phyloP scores from a whole-genome alignment of 1,140 invertebrate species.

The Oppia nitens region DNA sequence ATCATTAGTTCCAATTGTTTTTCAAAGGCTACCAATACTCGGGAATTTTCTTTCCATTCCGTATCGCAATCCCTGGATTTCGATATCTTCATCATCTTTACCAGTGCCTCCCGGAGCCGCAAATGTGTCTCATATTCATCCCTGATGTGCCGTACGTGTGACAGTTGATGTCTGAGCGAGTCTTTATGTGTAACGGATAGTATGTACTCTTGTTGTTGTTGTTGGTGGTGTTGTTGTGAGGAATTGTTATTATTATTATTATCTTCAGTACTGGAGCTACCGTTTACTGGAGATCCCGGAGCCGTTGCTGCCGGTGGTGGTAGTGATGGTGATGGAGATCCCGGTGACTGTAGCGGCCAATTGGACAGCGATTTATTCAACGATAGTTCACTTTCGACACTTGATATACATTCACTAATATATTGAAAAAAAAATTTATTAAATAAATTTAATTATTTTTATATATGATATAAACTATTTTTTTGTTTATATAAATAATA shows the following conservation, averaged over 20 bases:
- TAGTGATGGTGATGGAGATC: too few species aligned
- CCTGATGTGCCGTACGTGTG: neutral
- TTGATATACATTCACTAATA: neutral
- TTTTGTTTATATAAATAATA: neutral
- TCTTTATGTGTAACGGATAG: neutral
- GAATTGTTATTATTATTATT: too few species aligned
- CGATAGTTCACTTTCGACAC: neutral
- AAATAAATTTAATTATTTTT: neutral
- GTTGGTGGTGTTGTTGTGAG: too few species aligned
- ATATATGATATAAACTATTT: neutral
- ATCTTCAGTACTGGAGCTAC: too few species aligned
- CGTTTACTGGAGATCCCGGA: too few species aligned
- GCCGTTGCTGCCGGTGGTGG: too few species aligned
- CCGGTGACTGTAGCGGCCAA: neutral
- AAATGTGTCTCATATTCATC: slow-evolving; percentile 6
- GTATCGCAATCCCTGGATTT: slow-evolving; percentile 2
- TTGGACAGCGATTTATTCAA: neutral
- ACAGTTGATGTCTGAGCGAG: slow-evolving; percentile 9
- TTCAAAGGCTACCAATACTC: neutral
- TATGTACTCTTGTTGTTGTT: neutral
- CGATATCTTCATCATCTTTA: neutral
- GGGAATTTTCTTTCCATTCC: slow-evolving; percentile 6
- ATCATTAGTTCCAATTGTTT: slow-evolving; percentile 5
- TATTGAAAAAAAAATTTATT: neutral
- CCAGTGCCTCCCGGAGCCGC: slow-evolving; percentile 1